These are phyloP conservation scores for Simalia tracyae DNA, from an alignment of 2,797 vertebrate species.

Conservation along the genomic window DNA sequence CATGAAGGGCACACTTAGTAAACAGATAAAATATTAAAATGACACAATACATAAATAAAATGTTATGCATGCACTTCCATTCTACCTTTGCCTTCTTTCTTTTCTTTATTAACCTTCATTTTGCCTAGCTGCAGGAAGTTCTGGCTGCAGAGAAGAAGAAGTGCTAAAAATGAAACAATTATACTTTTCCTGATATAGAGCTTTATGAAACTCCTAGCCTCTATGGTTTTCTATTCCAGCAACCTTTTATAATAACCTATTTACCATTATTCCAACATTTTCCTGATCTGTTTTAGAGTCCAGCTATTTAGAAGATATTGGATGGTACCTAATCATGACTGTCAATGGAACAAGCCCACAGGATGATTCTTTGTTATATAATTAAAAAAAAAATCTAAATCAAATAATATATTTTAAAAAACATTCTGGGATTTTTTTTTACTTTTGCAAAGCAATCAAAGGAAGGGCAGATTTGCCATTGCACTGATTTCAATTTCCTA, in stretches of 20 bases:
- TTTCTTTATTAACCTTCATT: neutral
- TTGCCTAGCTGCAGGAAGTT: neutral
- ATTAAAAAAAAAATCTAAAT: too few relatives aligned
- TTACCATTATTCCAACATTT: too few relatives aligned
- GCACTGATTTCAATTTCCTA: neutral
- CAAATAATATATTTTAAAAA: too few relatives aligned
- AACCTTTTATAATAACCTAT: too few relatives aligned
- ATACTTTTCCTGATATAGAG: neutral
- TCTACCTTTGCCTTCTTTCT: neutral
- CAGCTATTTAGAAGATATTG: too few relatives aligned
- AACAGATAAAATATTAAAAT: neutral
- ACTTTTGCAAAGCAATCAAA: too few relatives aligned
- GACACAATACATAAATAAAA: neutral
- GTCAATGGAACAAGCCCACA: too few relatives aligned
- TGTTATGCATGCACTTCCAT: neutral
- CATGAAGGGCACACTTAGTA: neutral
- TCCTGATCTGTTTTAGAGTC: too few relatives aligned
- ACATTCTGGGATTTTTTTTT: too few relatives aligned
- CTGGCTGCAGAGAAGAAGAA: neutral
- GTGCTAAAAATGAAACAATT: neutral
- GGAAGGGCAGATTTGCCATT: neutral
- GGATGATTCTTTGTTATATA: too few relatives aligned
- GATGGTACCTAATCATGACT: too few relatives aligned
- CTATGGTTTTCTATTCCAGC: too few relatives aligned
- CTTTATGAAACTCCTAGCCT: neutral